Percentiles rank a stretch among this genome's conserved stretches.
Conservation (phyloP, 2,888 invertebrate species). For the Ctena decussata region DNA sequence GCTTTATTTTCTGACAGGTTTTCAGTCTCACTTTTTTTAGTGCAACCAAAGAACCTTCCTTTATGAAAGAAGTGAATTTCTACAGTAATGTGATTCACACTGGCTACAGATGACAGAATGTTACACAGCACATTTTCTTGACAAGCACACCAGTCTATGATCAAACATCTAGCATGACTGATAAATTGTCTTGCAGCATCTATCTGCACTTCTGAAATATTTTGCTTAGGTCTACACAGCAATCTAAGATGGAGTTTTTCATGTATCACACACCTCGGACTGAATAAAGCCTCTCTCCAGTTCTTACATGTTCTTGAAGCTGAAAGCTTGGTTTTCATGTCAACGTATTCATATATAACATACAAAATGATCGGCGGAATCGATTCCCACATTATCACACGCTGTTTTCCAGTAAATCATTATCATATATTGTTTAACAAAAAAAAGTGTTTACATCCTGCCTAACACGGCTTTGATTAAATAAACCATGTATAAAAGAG, state of each 20-base stretch:
- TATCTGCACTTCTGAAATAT: not conserved
- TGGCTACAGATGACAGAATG: not conserved
- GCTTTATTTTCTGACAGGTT: not conserved
- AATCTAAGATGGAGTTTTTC: not conserved
- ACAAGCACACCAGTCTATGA: not conserved
- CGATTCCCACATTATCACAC: not conserved
- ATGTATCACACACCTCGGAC: not conserved
- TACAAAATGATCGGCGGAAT: not conserved
- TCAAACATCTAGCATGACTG: not conserved
- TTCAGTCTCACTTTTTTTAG: not conserved
- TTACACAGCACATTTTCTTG: not conserved
- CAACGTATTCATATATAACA: not conserved
- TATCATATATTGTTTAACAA: too few relatives aligned
- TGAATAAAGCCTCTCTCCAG: not conserved
- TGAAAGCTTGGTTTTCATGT: not conserved
- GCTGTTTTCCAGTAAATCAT: too few relatives aligned
- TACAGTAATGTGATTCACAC: not conserved
- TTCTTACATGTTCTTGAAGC: not conserved
- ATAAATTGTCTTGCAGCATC: not conserved
- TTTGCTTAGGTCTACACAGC: not conserved
- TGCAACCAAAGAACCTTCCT: not conserved
- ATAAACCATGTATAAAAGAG: too few relatives aligned
- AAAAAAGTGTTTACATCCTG: too few relatives aligned
- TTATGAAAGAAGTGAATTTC: not conserved
- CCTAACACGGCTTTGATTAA: too few relatives aligned